Percentiles rank a stretch among this genome's conserved stretches.
Conservation (phyloP, 2,797 vertebrate genomes). For the Gallinago solitaria region DNA sequence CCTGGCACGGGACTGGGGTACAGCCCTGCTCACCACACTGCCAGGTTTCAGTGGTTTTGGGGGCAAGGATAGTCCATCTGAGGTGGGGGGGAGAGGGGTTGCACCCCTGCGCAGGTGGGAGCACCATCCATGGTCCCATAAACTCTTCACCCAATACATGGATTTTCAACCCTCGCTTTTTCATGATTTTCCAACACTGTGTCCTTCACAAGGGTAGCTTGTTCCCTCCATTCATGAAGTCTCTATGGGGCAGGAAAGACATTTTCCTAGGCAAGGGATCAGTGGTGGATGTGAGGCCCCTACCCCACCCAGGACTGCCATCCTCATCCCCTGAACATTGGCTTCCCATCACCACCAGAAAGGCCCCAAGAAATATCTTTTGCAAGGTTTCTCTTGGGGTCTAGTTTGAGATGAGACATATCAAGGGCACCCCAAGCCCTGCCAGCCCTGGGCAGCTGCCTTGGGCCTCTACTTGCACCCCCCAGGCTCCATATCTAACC, state of each 20-base stretch:
- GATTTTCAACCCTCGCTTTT: not conserved
- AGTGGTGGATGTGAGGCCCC: not conserved
- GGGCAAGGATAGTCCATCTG: not conserved
- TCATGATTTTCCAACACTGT: not conserved
- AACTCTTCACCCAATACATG: not conserved
- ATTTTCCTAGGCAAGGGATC: not conserved
- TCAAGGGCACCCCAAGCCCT: not conserved
- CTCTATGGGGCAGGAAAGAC: not conserved
- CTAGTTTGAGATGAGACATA: not conserved
- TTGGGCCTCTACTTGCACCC: not conserved
- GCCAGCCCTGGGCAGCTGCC: not conserved
- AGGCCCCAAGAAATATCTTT: not conserved
- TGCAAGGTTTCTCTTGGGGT: not conserved
- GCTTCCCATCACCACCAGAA: not conserved
- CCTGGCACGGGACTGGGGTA: not conserved
- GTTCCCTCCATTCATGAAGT: rapidly evolving
- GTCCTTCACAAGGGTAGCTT: not conserved
- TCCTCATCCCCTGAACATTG: not conserved
- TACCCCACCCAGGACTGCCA: not conserved
- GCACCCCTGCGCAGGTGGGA: not conserved
- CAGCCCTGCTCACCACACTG: not conserved
- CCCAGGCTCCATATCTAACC: not conserved
- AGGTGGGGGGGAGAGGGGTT: too few species aligned
- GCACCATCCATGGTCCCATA: not conserved
- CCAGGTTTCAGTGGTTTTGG: not conserved